These are phyloP conservation scores for Daphoenositta chrysoptera DNA, from an alignment of 2,113 vertebrate genomes.

Conservation along the genomic window DNA sequence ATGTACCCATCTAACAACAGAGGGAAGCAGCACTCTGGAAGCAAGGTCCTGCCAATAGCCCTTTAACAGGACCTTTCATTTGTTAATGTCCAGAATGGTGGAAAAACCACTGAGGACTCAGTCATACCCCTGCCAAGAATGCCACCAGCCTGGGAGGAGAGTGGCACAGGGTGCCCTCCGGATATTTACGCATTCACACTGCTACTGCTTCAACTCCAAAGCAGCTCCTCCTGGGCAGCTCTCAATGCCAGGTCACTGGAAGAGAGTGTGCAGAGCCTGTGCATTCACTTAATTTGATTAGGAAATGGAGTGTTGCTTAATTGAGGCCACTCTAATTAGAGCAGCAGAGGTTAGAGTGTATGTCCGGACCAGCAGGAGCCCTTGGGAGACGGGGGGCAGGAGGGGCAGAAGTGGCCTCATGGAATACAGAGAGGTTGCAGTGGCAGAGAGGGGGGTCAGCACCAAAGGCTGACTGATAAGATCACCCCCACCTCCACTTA, in stretches of 20 bases:
- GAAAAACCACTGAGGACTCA: slow-evolving; percentile 8
- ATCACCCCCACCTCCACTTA: not conserved
- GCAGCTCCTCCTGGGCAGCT: slow-evolving; percentile 12
- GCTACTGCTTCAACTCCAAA: not conserved
- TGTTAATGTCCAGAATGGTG: not conserved
- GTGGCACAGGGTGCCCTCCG: not conserved
- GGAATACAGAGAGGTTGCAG: not conserved
- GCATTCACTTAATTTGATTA: slow-evolving; percentile 64
- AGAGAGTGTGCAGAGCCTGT: not conserved
- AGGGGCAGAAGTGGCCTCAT: not conserved
- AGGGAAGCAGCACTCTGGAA: slow-evolving; percentile 13
- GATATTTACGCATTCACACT: slow-evolving; percentile 25
- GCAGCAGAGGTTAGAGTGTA: slow-evolving; percentile 32
- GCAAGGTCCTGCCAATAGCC: slow-evolving; percentile 7
- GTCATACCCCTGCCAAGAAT: slow-evolving; percentile 30
- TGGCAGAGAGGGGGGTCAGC: fast-evolving
- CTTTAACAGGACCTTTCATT: slow-evolving; percentile 1
- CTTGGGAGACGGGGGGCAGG: not conserved
- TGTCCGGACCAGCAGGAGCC: not conserved
- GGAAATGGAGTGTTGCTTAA: slow-evolving; percentile 57
- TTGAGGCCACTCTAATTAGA: slow-evolving; percentile 63
- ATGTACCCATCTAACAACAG: not conserved
- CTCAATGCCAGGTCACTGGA: slow-evolving; percentile 28
- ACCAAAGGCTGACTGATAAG: not conserved
- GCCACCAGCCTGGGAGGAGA: not conserved